phyloP scores from a whole-genome alignment of 2,888 invertebrate species.

The Tineola bisselliella region DNA sequence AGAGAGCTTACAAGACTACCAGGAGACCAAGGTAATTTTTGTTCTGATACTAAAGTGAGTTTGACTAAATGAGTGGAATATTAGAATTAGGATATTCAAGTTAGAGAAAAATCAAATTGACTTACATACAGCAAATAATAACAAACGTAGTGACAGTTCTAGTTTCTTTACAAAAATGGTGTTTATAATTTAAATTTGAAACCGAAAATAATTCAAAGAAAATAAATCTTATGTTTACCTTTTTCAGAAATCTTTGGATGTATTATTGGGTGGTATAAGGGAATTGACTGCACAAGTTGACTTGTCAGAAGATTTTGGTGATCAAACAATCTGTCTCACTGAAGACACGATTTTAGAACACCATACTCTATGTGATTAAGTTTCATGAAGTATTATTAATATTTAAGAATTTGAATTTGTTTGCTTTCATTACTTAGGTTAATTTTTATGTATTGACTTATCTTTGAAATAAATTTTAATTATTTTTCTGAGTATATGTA shows the following conservation, averaged over 20 bases:
- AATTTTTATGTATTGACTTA: not conserved
- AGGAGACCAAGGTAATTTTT: slow-evolving; percentile 40
- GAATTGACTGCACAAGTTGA: slow-evolving; percentile 54
- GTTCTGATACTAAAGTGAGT: no score
- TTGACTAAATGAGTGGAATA: no score
- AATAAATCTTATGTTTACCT: no score
- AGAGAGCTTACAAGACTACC: slow-evolving; percentile 36
- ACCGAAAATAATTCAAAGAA: no score
- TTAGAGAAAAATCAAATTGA: no score
- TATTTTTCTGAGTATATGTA: not conserved
- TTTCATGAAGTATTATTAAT: not conserved
- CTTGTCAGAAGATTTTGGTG: slow-evolving; percentile 45
- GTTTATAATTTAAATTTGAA: no score
- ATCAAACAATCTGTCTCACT: slow-evolving; percentile 45
- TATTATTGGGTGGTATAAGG: slow-evolving; percentile 47
- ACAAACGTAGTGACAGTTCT: no score
- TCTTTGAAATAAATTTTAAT: not conserved
- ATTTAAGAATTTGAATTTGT: not conserved
- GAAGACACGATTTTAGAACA: slow-evolving; percentile 54
- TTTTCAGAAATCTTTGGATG: slow-evolving; percentile 40
- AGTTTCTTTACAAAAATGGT: no score
- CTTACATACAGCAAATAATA: no score
- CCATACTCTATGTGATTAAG: slow-evolving; percentile 47
- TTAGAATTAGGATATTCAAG: no score
- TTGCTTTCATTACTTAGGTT: not conserved